Conservation (phyloP, 2,888 invertebrate genomes). For the Stenolophus ochropezus region DNA sequence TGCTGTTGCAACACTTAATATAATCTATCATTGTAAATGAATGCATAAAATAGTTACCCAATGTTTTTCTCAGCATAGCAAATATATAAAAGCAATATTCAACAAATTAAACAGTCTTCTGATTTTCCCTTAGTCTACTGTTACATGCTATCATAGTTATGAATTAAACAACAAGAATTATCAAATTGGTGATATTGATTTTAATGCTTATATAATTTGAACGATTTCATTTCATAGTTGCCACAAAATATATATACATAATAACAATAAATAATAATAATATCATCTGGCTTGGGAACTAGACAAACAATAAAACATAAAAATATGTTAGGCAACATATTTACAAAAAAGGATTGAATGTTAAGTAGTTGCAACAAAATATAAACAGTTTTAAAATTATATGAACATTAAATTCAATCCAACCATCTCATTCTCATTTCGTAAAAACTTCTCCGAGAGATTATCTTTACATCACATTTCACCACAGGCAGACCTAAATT, state of each 20-base stretch:
- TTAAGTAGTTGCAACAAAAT: background rate
- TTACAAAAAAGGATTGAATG: background rate
- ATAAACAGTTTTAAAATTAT: conserved; percentile 1
- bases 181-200: conserved; percentile 1
- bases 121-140: conserved; percentile 50
- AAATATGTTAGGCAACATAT: background rate
- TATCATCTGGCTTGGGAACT: too few relatives aligned
- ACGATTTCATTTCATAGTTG: background rate
- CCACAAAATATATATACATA: background rate
- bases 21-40: conserved; percentile 17
- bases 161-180: conserved; percentile 44
- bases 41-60: conserved; percentile 16
- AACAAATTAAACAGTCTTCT: conserved; percentile 56
- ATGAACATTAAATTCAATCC: conserved; percentile 25
- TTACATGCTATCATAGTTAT: conserved; percentile 23
- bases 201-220: conserved; percentile 10
- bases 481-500: conserved; percentile 48
- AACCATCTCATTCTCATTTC: conserved; percentile 8
- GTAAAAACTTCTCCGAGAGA: conserved; percentile 11
- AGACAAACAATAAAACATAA: background rate
- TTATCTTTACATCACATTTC: conserved; percentile 35
- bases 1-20: conserved; percentile 34
- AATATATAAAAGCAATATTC: conserved; percentile 49
- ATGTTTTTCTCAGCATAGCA: conserved; percentile 34
- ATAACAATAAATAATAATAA: background rate